Evolutionary conservation across 2,113 vertebrate species (phyloP).

Genomic region (Leucopsar rothschildi): DNA sequence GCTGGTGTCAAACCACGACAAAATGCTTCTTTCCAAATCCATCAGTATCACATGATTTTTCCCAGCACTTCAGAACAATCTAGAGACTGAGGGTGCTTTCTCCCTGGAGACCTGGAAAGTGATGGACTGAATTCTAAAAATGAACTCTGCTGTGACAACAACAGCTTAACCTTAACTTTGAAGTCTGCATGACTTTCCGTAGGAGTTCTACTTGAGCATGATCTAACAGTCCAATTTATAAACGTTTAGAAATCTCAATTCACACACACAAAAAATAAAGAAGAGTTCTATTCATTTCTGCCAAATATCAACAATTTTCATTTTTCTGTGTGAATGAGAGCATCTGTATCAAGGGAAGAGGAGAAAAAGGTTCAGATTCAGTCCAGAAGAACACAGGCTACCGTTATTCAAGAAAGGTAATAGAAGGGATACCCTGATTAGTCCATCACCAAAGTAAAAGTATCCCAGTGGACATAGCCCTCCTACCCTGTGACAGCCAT

Average conservation of each 20-base stretch:
- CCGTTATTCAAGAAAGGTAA: neutral
- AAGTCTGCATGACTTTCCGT: neutral
- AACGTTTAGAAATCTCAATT: neutral
- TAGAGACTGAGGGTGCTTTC: neutral
- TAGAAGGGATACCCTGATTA: neutral
- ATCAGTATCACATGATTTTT: neutral
- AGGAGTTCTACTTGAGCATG: neutral
- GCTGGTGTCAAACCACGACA: neutral
- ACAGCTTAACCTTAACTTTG: neutral
- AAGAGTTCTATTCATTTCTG: neutral
- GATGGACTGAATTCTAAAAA: neutral
- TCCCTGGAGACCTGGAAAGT: neutral
- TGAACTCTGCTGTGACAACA: neutral
- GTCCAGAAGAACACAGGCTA: neutral
- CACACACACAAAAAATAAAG: neutral
- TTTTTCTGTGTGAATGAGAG: neutral
- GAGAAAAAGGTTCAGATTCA: neutral
- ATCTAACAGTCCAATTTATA: neutral
- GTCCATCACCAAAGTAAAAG: neutral
- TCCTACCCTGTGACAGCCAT: neutral
- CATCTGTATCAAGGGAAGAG: neutral
- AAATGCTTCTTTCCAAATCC: neutral
- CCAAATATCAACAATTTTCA: neutral
- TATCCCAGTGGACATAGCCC: neutral
- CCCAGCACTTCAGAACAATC: neutral